Percentiles rank a stretch among this genome's conserved stretches.
These are phyloP conservation scores for Leptinotarsa defecta DNA, from an alignment of 1,140 invertebrate genomes.

Conservation along the genomic window DNA sequence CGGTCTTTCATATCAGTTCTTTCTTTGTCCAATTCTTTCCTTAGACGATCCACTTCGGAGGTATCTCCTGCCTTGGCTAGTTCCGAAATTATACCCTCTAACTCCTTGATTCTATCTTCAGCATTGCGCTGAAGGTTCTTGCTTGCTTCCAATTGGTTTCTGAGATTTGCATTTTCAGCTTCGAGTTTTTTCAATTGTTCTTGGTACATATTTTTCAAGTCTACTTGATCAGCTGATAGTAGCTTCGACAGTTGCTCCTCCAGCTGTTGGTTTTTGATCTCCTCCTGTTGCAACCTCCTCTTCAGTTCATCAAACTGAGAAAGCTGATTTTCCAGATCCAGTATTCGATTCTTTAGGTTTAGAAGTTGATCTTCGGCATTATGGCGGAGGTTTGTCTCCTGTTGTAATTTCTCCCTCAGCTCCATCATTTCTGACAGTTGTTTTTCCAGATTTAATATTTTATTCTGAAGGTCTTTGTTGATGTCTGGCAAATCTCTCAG, in stretches of 20 bases:
- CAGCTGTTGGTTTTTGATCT: background rate
- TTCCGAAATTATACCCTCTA: background rate
- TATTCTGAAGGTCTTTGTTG: background rate
- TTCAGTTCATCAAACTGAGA: background rate
- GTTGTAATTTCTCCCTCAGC: background rate
- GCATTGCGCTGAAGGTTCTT: background rate
- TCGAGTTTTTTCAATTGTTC: background rate
- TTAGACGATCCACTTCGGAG: background rate
- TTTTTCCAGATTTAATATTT: no score
- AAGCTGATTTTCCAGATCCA: background rate
- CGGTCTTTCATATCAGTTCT: background rate
- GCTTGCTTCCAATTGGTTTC: background rate
- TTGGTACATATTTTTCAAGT: background rate
- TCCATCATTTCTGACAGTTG: background rate
- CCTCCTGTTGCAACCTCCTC: background rate
- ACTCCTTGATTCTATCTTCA: background rate
- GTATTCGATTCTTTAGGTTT: background rate
- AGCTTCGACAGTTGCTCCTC: background rate
- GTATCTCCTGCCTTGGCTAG: background rate
- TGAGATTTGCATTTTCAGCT: background rate
- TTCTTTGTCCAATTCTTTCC: constrained; percentile 19
- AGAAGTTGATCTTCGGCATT: background rate
- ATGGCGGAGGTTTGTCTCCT: background rate
- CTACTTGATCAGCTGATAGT: background rate
- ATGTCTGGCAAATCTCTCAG: background rate